Evolutionary conservation across 2,888 invertebrate genomes (phyloP).

Genomic region (Tribolium freemani): DNA sequence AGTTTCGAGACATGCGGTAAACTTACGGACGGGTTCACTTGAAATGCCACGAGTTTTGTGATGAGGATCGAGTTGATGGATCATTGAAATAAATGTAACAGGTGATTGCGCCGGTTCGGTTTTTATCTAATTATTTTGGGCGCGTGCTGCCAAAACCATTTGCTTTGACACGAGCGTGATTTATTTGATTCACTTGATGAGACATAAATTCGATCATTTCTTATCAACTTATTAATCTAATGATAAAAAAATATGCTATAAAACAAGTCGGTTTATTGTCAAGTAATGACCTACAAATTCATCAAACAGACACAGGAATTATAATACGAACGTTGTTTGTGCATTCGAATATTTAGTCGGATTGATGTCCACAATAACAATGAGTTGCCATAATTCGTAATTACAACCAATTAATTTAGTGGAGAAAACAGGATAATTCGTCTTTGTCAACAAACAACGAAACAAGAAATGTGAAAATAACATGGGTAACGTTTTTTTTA

Average conservation of each 20-base stretch:
- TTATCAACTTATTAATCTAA: too few relatives aligned
- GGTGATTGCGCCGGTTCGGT: conserved; percentile 47
- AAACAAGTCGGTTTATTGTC: neutral
- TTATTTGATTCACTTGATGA: neutral
- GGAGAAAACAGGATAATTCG: neutral
- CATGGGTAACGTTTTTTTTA: too few relatives aligned
- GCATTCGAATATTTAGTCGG: neutral
- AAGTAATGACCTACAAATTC: neutral
- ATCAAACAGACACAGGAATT: neutral
- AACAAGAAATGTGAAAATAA: too few relatives aligned
- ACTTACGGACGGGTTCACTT: conserved; percentile 7
- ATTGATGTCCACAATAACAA: neutral
- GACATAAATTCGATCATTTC: neutral
- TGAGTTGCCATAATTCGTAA: neutral
- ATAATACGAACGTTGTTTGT: neutral
- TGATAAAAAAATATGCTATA: too few relatives aligned
- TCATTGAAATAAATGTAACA: conserved; percentile 28
- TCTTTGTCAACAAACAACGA: too few relatives aligned
- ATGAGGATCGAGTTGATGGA: conserved; percentile 27
- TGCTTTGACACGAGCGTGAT: neutral
- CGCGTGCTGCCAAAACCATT: conserved; percentile 23
- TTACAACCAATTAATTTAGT: neutral
- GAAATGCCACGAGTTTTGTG: conserved; percentile 6
- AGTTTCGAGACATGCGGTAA: conserved; percentile 12
- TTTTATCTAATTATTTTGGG: conserved; percentile 46